Base-by-base conservation (phyloP, 2,113 vertebrate genomes). In the Ascaphus truei region DNA sequence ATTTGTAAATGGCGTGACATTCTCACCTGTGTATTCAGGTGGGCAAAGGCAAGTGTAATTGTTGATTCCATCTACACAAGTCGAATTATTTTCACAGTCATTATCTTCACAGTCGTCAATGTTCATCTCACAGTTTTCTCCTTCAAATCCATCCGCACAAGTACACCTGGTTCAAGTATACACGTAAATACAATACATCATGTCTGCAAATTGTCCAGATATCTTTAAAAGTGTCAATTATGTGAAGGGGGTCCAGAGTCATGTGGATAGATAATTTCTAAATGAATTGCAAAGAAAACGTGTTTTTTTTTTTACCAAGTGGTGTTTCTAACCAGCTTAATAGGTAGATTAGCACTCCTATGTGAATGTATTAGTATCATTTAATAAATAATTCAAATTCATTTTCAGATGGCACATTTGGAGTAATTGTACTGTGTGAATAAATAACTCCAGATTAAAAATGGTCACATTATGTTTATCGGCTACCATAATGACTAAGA, bases 81-180 rank as follows among this genome's bases (percentile, higher is more conserved):
- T 99, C 31, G 97, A 94, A 81, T 98, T 99, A 83, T 99, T 99
- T 81, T 98, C 97, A 73, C 97, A 99, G 84, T 99, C 96, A 56
- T 98, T 98, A 68, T 99, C 97, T 79, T 99, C 96, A 71, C 97
- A 99, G 77, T 99, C 97, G 48, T 99, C 95, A n/a, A 98, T 85
- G 75, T 99, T 98, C 79, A 93, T 78, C 84, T 98, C 94, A 76
- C 97, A 99, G 8, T 84, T 76, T 74, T 96, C 94, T 22, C 97
- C 97, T 84, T 98, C 96, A 76, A 98, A 99, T 43, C 97, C 97
- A 47, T 98, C 96, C 3, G 91, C 88, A 83, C 97, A 99, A 76
- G 90, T 83, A 82, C 97, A 99, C 96, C 97, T 99, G n/a, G n/a
- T n/a, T 63, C 37, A 72, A 26, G 37, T 6, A 23, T 1, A 11